phyloP scores from a whole-genome alignment of 2,797 vertebrate species.

The Enteromius unitaeniatus region DNA sequence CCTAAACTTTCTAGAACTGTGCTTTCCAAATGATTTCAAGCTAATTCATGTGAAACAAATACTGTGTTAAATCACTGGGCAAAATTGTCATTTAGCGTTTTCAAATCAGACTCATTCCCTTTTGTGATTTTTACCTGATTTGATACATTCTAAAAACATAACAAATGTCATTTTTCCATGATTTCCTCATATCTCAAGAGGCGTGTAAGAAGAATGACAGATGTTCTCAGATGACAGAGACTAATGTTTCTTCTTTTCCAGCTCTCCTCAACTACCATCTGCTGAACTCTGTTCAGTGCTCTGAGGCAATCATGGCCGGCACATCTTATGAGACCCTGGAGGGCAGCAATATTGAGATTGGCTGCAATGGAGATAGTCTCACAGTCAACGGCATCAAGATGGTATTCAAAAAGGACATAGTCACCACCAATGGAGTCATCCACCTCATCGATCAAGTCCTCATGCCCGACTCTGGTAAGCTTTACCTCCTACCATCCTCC shows the following conservation, averaged over 20 bases:
- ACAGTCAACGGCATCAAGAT: slow-evolving; percentile 95
- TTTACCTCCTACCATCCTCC: neutral
- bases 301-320: slow-evolving; percentile 92
- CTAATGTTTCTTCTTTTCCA: slow-evolving; percentile 62
- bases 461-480: slow-evolving; percentile 95
- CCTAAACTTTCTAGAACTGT: neutral
- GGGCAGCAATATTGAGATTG: slow-evolving; percentile 90
- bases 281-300: slow-evolving; percentile 91
- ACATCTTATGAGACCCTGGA: slow-evolving; percentile 89
- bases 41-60: neutral
- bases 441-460: slow-evolving; percentile 92
- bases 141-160: neutral
- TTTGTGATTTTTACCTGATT: neutral
- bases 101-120: neutral
- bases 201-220: slow-evolving; percentile 27
- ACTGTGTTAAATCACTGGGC: neutral
- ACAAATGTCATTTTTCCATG: neutral
- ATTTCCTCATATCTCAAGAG: slow-evolving; percentile 26
- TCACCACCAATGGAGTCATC: slow-evolving; percentile 94
- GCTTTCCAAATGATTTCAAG: neutral
- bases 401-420: slow-evolving; percentile 94
- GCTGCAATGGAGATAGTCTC: slow-evolving; percentile 92
- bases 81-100: neutral
- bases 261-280: slow-evolving; percentile 93
- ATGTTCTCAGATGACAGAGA: slow-evolving; percentile 24